Conservation (phyloP, 2,797 vertebrate species). For the Thunnus albacares region DNA sequence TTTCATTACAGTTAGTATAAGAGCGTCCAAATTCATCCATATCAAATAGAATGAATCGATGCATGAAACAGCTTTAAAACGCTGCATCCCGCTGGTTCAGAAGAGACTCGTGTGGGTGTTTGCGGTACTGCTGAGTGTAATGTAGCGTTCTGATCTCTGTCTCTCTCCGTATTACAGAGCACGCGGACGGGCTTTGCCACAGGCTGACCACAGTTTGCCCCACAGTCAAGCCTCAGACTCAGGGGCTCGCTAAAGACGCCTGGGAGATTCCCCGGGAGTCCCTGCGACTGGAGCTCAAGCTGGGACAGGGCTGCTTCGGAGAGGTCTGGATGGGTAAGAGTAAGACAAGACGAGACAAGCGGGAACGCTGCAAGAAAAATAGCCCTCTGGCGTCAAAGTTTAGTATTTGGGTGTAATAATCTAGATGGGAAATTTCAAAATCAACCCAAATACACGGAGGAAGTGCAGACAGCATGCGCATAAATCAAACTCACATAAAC, state of each 20-base stretch:
- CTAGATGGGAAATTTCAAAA: neutral
- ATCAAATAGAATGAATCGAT: conserved; percentile 53
- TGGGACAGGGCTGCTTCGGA: conserved; percentile 97
- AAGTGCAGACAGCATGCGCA: conserved; percentile 17
- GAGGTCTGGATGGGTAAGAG: conserved; percentile 99
- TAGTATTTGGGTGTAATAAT: conserved; percentile 16
- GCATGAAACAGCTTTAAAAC: conserved; percentile 51
- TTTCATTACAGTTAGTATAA: conserved; percentile 60
- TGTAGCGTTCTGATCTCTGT: conserved; percentile 24
- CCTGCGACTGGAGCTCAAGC: conserved; percentile 93
- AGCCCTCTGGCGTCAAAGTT: neutral
- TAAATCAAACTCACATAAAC: conserved; percentile 32
- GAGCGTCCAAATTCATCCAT: conserved; percentile 50
- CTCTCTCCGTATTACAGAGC: conserved; percentile 83
- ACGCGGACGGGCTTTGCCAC: conserved; percentile 96
- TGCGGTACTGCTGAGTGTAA: conserved; percentile 26
- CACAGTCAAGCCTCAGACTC: conserved; percentile 97
- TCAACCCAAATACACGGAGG: conserved; percentile 9
- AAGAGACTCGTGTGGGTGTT: conserved; percentile 12
- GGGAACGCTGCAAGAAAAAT: neutral
- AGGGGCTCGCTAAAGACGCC: conserved; percentile 96
- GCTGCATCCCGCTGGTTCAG: conserved; percentile 27
- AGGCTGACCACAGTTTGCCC: conserved; percentile 95
- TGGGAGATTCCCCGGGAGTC: conserved; percentile 98
- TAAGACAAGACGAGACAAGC: neutral